Base-by-base conservation (phyloP, 2,888 invertebrate genomes). In the Emesis furor region DNA sequence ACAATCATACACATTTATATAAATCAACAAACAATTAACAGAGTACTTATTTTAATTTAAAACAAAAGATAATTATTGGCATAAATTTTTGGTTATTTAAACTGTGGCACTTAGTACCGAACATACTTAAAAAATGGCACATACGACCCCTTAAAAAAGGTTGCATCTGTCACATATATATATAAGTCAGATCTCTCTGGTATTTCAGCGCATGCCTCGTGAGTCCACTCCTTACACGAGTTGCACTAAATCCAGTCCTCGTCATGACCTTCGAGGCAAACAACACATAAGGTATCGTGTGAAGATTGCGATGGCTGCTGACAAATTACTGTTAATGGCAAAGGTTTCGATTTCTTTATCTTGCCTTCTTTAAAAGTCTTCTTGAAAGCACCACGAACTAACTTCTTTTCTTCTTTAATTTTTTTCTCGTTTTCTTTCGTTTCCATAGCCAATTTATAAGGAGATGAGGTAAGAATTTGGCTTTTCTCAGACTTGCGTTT, bases 181-280 rank as follows among this genome's bases (percentile, higher is more conserved):
- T 82, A 87, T 17, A 4, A 30, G 32, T 85, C 82, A 74, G 73
- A 73, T 73, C 82, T 85, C 73, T 87, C 83, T 30, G 87, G 87
- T 62, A 85, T 82, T 59, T 83, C 87, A 51, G 83, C 85, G 71
- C 85, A 82, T 51, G 81, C 83, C 74, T 84, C 81, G 65, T 84
- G 82, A 51, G 76, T 82, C 82, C 84, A 84, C 46, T 73, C 82
- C 59, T 46, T 72, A 72, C 83, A 85, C 12, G 73, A 76, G 68
- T 51, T 51, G 83, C 83, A 82, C 71, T 86, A 83, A 39, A 84
- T 81, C 83, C 59, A 39, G 39, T 39, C 39, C 39, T 39, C 39
- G 7, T 39, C 39, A 39, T 39, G 39, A 7, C 39, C 7, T 39
- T 39, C 39, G 5, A 39, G 7, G 7, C 8, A 39, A 39, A 39